Percentiles rank a stretch among this genome's conserved stretches.
These are phyloP conservation scores for Saccopteryx bilineata DNA, from an alignment of 2,113 vertebrate genomes.

Conservation along the genomic window DNA sequence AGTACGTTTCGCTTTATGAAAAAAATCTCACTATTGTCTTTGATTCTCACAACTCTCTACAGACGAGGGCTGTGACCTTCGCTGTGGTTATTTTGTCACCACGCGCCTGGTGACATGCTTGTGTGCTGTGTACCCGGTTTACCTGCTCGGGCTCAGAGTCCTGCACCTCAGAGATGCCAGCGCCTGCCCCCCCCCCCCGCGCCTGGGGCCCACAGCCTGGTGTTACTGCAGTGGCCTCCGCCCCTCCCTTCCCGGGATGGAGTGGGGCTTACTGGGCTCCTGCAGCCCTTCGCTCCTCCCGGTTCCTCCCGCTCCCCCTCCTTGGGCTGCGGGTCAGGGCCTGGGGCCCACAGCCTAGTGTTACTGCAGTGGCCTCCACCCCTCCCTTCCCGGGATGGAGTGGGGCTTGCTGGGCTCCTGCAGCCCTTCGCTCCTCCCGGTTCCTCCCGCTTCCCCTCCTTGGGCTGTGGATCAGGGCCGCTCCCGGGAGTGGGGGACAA, in stretches of 20 bases:
- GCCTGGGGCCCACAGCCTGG: fast-evolving
- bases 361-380: too few species aligned
- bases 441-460: background rate
- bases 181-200: background rate
- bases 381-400: too few species aligned
- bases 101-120: background rate
- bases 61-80: background rate
- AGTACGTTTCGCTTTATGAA: fast-evolving
- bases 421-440: background rate
- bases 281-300: too few species aligned
- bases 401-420: background rate
- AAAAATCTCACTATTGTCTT: fast-evolving
- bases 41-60: background rate
- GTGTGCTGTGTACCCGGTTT: too few species aligned
- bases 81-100: background rate
- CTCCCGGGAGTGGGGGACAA: background rate
- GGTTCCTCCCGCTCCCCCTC: background rate
- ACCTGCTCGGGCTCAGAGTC: background rate
- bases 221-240: background rate
- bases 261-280: too few species aligned
- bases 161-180: background rate
- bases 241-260: too few species aligned
- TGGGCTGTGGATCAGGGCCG: background rate
- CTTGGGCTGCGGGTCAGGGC: too few species aligned
- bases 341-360: too few species aligned